phyloP scores from a whole-genome alignment of 2,888 invertebrate species.

The Celastrina argiolus region DNA sequence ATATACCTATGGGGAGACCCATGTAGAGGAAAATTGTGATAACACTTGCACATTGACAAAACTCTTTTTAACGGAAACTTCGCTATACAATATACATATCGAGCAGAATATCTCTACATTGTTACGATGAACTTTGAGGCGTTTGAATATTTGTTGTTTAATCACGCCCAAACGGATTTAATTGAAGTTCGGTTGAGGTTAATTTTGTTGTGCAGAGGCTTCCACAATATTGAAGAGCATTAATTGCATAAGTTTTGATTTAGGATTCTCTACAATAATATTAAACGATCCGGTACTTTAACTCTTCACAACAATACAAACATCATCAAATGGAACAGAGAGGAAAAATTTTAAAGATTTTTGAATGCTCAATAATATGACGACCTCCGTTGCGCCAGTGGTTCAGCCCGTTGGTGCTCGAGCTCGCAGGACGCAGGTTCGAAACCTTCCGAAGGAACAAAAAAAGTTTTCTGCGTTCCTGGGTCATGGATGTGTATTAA shows the following conservation, averaged over 20 bases:
- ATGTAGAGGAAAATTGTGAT: too few species aligned
- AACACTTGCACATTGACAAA: background rate
- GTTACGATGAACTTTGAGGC: background rate
- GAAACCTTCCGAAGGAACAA: too few species aligned
- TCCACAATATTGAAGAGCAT: slow-evolving; percentile 12
- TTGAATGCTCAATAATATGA: too few species aligned
- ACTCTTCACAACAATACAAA: background rate
- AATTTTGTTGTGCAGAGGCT: slow-evolving; percentile 4
- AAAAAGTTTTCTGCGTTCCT: too few species aligned
- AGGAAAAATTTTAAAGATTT: background rate
- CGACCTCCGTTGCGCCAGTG: too few species aligned
- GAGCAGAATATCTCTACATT: background rate
- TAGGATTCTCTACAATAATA: background rate
- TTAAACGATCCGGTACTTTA: background rate
- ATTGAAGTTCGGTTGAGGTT: slow-evolving; percentile 14
- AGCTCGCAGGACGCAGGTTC: too few species aligned
- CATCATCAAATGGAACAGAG: background rate
- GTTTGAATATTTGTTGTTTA: slow-evolving; percentile 10
- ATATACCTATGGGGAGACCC: too few species aligned
- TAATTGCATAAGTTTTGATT: slow-evolving; percentile 14
- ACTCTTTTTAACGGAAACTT: background rate
- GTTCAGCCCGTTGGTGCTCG: too few species aligned
- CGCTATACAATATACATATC: background rate
- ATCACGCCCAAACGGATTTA: background rate
- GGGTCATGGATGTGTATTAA: too few species aligned